phyloP scores from a whole-genome alignment of 2,113 vertebrate species.

The Thalassoma bifasciatum region DNA sequence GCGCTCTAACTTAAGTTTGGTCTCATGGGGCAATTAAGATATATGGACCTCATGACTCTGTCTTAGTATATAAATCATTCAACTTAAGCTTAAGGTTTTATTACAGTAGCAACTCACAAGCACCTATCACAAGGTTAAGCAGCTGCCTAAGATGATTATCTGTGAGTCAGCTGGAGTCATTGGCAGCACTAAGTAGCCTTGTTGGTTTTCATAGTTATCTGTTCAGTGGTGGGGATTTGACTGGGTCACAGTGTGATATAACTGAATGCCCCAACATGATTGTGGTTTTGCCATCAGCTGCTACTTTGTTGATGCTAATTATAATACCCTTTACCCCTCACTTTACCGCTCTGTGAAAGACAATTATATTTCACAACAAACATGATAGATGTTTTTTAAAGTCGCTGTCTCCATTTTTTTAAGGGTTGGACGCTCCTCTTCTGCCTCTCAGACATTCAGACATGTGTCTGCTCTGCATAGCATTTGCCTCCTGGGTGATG shows the following conservation, averaged over 20 bases:
- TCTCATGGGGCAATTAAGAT: slow-evolving; percentile 54
- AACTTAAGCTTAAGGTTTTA: background rate
- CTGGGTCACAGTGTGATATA: slow-evolving; percentile 27
- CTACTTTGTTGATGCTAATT: slow-evolving; percentile 23
- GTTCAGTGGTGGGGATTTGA: slow-evolving; percentile 16
- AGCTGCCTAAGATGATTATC: slow-evolving; percentile 1
- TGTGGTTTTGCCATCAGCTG: slow-evolving; percentile 37
- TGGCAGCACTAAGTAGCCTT: slow-evolving; percentile 7
- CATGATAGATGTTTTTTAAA: background rate
- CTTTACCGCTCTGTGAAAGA: background rate
- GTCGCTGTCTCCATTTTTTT: slow-evolving; percentile 20
- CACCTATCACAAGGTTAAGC: background rate
- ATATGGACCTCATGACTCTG: slow-evolving; percentile 11
- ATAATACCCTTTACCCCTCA: slow-evolving; percentile 6
- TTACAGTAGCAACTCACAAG: background rate
- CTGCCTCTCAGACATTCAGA: slow-evolving; percentile 84
- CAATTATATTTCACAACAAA: background rate
- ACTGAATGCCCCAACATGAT: slow-evolving; percentile 23
- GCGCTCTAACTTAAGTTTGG: slow-evolving; percentile 45
- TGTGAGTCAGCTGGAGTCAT: slow-evolving; percentile 2
- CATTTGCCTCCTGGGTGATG: slow-evolving; percentile 95
- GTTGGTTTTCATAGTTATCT: slow-evolving; percentile 7
- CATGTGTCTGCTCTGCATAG: slow-evolving; percentile 94
- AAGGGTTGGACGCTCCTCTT: slow-evolving; percentile 75
- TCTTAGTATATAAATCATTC: background rate